phyloP scores from a whole-genome alignment of 2,797 vertebrate species.

The Choloepus didactylus region DNA sequence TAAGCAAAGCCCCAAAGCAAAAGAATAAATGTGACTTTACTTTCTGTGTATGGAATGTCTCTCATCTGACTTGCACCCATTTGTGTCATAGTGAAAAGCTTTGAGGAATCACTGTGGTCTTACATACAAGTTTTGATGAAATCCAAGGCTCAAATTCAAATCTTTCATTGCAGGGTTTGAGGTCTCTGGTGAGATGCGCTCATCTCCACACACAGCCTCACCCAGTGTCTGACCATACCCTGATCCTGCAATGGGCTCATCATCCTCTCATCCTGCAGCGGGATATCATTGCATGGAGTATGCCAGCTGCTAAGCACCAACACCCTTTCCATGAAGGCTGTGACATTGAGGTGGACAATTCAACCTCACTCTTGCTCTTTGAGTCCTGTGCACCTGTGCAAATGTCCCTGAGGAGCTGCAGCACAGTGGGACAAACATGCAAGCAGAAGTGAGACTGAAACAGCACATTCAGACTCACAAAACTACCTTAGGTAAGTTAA shows the following conservation, averaged over 20 bases:
- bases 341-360: rapidly evolving
- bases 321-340: background rate
- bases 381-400: background rate
- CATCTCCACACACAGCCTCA: background rate
- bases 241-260: background rate
- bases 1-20: background rate
- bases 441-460: conserved; percentile 74
- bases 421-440: conserved; percentile 77
- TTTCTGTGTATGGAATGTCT: background rate
- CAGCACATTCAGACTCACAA: conserved; percentile 74
- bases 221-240: background rate
- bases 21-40: background rate
- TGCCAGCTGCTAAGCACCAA: conserved; percentile 77
- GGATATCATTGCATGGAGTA: background rate
- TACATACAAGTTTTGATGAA: background rate
- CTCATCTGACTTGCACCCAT: background rate
- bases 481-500: too few species aligned
- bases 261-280: too few species aligned
- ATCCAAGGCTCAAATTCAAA: background rate
- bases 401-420: conserved; percentile 80
- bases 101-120: background rate
- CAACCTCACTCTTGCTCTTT: background rate
- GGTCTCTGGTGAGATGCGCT: background rate
- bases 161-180: too few species aligned
- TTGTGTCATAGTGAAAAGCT: background rate